These are phyloP conservation scores for Archivesica marissinica DNA, from an alignment of 1,140 invertebrate genomes.

Conservation along the genomic window DNA sequence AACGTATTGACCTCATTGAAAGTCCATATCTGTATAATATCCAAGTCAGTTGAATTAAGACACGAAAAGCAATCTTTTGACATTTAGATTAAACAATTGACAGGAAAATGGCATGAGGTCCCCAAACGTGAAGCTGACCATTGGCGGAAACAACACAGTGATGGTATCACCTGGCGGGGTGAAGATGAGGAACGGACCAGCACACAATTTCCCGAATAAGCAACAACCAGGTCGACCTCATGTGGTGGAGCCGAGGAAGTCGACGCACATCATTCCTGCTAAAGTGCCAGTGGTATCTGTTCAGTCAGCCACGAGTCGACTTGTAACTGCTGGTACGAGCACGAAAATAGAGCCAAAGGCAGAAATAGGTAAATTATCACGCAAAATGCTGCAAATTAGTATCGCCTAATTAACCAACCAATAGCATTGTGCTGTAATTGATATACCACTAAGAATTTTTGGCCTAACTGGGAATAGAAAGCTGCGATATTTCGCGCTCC, in stretches of 20 bases:
- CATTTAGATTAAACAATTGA: background rate
- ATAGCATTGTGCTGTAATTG: too few relatives aligned
- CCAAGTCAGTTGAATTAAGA: background rate
- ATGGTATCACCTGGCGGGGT: conserved; percentile 60
- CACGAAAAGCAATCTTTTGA: background rate
- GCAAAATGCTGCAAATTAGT: too few relatives aligned
- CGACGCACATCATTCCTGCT: conserved; percentile 15
- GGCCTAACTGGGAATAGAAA: too few relatives aligned
- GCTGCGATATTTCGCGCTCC: too few relatives aligned
- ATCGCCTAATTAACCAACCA: too few relatives aligned
- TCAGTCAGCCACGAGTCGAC: background rate
- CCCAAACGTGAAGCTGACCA: conserved; percentile 69
- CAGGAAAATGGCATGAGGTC: conserved; percentile 63
- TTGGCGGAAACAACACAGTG: conserved; percentile 66
- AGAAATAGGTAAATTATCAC: conserved; percentile 37
- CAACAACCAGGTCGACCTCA: background rate
- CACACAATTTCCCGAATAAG: background rate
- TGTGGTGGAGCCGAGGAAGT: conserved; percentile 6
- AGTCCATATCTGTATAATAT: background rate
- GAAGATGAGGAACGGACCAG: background rate
- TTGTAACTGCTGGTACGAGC: background rate
- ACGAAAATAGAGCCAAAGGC: background rate
- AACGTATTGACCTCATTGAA: too few relatives aligned
- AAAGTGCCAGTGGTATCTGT: conserved; percentile 43
- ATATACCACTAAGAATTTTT: too few relatives aligned